Evolutionary conservation across 92 coral and sea anemone genomes (phyloP).

Genomic region (Porites evermanni): DNA sequence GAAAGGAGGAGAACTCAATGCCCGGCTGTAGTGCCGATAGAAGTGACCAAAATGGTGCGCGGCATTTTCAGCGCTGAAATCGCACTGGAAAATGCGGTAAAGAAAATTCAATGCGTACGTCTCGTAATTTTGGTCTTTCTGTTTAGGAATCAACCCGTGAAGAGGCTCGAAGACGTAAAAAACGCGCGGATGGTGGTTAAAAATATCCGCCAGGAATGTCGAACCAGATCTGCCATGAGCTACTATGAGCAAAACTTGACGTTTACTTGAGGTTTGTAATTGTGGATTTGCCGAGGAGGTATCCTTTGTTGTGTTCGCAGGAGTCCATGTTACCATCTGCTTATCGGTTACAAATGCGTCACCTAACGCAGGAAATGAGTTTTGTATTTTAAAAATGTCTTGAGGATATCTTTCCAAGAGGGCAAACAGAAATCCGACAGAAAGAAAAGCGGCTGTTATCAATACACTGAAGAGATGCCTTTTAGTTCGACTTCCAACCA

Average conservation of each 20-base stretch:
- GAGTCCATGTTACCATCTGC: neutral
- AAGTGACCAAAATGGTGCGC: neutral
- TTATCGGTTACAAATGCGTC: neutral
- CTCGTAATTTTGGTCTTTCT: neutral
- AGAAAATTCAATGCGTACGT: slow-evolving; percentile 13
- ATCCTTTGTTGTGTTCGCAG: neutral
- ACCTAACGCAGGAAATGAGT: neutral
- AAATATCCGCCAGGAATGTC: slow-evolving; percentile 38
- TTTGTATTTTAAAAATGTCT: neutral
- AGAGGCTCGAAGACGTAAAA: slow-evolving; percentile 57
- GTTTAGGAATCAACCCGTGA: slow-evolving; percentile 2
- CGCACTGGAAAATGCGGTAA: slow-evolving; percentile 35
- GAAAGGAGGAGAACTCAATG: slow-evolving; percentile 47
- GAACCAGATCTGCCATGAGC: slow-evolving; percentile 68
- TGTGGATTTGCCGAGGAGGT: neutral
- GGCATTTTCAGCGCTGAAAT: slow-evolving; percentile 33
- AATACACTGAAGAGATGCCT: neutral
- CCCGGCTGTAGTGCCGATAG: slow-evolving; percentile 30
- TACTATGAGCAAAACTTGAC: slow-evolving; percentile 23
- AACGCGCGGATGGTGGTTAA: slow-evolving; percentile 48
- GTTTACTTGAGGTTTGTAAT: neutral
- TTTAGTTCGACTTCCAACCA: neutral
- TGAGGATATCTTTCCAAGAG: slow-evolving; percentile 6
- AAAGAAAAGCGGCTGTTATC: neutral
- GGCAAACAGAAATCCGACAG: neutral